Evolutionary conservation across 1,140 invertebrate genomes (phyloP).

Genomic region (Chlorops oryzae): DNA sequence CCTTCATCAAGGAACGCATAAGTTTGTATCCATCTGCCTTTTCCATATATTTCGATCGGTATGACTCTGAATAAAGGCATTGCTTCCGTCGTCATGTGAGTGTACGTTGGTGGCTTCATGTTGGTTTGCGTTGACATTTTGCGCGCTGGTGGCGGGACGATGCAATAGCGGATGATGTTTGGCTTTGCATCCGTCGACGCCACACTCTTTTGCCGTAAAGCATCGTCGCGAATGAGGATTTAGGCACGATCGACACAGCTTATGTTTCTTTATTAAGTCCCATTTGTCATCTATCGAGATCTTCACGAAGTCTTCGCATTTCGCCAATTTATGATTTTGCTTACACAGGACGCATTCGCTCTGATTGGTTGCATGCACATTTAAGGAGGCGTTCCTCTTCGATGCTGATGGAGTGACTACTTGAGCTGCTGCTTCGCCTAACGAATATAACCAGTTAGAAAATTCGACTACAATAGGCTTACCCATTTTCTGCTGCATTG

Average conservation of each 20-base stretch:
- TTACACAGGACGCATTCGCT: too few species aligned
- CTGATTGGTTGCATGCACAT: background rate
- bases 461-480: background rate
- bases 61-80: background rate
- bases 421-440: background rate
- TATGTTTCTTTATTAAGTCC: conserved; percentile 1
- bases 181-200: background rate
- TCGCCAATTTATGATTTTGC: background rate
- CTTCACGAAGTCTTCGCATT: background rate
- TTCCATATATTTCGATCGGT: background rate
- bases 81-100: background rate
- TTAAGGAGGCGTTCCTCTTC: background rate
- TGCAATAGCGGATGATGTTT: conserved; percentile 10
- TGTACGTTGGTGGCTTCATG: background rate
- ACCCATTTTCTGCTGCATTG: conserved; percentile 1
- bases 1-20: conserved; percentile 6
- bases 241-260: conserved; percentile 4
- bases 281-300: background rate
- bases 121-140: background rate
- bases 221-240: background rate
- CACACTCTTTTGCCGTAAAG: conserved; percentile 1
- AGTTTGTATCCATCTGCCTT: background rate
- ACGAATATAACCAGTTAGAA: background rate
- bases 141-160: background rate
- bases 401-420: background rate